These are phyloP conservation scores for Catharus minimus DNA, from an alignment of 2,113 vertebrate genomes.

Conservation along the genomic window DNA sequence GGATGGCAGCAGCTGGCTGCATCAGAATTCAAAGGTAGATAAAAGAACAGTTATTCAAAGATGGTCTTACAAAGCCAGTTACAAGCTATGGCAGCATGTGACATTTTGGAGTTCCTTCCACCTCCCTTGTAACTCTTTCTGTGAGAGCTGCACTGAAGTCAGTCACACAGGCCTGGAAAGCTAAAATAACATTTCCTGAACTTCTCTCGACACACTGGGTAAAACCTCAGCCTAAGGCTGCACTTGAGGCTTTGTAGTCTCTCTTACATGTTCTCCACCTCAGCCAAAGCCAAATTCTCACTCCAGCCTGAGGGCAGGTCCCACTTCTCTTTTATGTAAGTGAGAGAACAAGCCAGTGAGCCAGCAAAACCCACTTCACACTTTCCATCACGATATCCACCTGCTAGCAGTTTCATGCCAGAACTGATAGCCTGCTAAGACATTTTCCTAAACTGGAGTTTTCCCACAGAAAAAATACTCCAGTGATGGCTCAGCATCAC, in stretches of 20 bases:
- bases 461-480: background rate
- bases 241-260: background rate
- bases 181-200: background rate
- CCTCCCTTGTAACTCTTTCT: background rate
- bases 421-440: constrained; percentile 17
- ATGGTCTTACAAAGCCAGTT: background rate
- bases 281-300: background rate
- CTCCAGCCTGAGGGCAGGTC: background rate
- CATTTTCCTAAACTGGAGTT: background rate
- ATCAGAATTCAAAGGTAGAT: background rate
- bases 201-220: background rate
- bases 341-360: background rate
- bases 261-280: background rate
- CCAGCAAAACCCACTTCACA: constrained; percentile 13
- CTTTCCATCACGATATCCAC: background rate
- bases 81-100: background rate
- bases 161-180: background rate
- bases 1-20: background rate
- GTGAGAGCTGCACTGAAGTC: background rate
- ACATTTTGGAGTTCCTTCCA: background rate
- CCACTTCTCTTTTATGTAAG: background rate
- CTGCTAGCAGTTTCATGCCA: constrained; percentile 30
- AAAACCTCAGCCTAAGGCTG: constrained; percentile 5
- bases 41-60: background rate
- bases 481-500: background rate